phyloP scores from a whole-genome alignment of 2,113 vertebrate genomes.

The Electrona antarctica region DNA sequence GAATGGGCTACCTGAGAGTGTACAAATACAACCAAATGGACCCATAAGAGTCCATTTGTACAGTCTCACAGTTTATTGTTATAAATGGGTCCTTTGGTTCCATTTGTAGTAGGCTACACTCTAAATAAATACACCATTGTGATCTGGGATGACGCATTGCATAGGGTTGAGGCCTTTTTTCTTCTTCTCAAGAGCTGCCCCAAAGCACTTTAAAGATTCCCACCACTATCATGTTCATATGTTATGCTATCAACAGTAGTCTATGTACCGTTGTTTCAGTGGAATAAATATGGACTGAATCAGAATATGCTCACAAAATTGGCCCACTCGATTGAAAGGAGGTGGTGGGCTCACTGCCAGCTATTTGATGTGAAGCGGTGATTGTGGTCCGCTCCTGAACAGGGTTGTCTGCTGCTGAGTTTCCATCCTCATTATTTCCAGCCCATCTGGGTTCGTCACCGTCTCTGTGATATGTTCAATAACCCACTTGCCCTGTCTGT shows the following conservation, averaged over 20 bases:
- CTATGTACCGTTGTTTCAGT: background rate
- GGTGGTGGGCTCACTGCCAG: conserved; percentile 39
- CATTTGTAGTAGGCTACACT: too few relatives aligned
- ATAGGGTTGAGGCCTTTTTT: too few relatives aligned
- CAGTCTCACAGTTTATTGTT: too few relatives aligned
- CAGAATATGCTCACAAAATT: conserved; percentile 16
- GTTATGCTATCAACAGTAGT: background rate
- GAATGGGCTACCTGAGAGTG: too few relatives aligned
- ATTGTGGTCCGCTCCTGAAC: conserved; percentile 62
- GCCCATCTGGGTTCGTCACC: conserved; percentile 59
- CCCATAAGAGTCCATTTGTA: too few relatives aligned
- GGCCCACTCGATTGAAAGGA: conserved; percentile 19
- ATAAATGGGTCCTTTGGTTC: too few relatives aligned
- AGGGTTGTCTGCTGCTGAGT: conserved; percentile 56
- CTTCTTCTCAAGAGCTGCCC: too few relatives aligned
- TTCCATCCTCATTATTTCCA: conserved; percentile 64
- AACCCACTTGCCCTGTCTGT: conserved; percentile 26
- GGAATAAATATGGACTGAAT: background rate
- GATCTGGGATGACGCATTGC: too few relatives aligned
- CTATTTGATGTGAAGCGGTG: conserved; percentile 59
- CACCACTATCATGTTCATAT: too few relatives aligned
- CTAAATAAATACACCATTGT: too few relatives aligned
- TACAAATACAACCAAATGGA: too few relatives aligned
- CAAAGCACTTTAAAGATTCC: too few relatives aligned
- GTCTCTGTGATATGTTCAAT: conserved; percentile 59